A percentile compares a stretch with the other conserved stretches of the same genome.
Evolutionary conservation across 2,888 invertebrate genomes (phyloP).

Genomic region (Euplexia lucipara): DNA sequence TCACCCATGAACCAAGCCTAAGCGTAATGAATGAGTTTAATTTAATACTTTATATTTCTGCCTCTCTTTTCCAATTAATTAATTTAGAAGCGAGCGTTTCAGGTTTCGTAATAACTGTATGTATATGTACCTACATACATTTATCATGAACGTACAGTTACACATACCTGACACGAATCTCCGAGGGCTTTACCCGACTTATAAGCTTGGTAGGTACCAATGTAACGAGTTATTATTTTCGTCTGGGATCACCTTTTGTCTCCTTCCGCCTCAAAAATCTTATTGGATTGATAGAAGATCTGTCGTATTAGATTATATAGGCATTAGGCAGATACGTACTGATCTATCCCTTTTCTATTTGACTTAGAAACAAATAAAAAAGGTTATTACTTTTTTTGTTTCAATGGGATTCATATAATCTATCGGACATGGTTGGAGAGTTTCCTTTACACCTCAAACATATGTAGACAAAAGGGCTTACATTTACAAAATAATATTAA

Average conservation of each 20-base stretch:
- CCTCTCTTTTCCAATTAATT: constrained; percentile 29
- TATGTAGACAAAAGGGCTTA: background rate
- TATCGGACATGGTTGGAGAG: background rate
- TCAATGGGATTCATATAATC: constrained; percentile 19
- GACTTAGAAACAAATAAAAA: constrained; percentile 10
- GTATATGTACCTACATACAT: constrained; percentile 31
- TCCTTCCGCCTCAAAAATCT: constrained; percentile 38
- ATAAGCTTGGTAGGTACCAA: constrained; percentile 13
- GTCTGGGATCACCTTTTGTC: constrained; percentile 37
- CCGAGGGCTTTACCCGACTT: constrained; percentile 42
- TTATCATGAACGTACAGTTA: constrained; percentile 24
- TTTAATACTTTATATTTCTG: background rate
- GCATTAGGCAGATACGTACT: constrained; percentile 4
- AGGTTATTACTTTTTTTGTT: constrained; percentile 33
- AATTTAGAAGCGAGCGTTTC: constrained; percentile 13
- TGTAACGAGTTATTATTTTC: constrained; percentile 48
- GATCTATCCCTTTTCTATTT: constrained; percentile 20
- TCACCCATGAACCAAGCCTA: background rate
- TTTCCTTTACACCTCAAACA: background rate
- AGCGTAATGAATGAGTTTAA: background rate
- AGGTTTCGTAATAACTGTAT: constrained; percentile 22
- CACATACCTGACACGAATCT: constrained; percentile 12
- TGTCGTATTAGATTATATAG: constrained; percentile 47
- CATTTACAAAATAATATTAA: background rate
- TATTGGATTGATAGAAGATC: constrained; percentile 47